Evolutionary conservation across 2,888 invertebrate species (phyloP), one percentile per base, ranked within the genome.

Genomic region (Epirrita christyi): DNA sequence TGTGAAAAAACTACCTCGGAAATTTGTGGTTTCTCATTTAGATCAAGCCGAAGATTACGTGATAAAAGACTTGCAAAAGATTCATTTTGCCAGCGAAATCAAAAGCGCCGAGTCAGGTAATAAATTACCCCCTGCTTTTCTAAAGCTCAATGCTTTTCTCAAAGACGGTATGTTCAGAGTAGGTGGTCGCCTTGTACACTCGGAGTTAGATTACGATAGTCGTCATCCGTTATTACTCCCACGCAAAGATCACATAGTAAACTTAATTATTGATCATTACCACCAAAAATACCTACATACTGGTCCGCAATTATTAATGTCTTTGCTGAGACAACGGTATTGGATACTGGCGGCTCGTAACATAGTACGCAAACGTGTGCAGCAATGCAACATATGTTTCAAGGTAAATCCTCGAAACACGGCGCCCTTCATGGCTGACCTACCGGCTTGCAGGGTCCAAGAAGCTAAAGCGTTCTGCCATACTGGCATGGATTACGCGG

Each of bases 361-460:
- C 6, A 28, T 28, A 28, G 28, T 28, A 28, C 28, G 28, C 4
- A 28, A 28, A 6, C 28, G 28, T 6, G 4, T 28, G 28, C 28
- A 28, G 6, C 6, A 28, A 28, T 28, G 47, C 9, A 51, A 42
- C 11, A 13, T 10, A 9, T 56, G 51, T 47, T 51, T 51, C 11
- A 29, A 32, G 9, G n/a, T 6, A 0, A 38, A 34, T 8, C 52
- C 52, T 10, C 21, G 14, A 11, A n/a, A 37, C 10, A 15, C 11
- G 5, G 9, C 7, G 5, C 53, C 52, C 1, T 13, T 44, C 9
- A 51, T 47, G 56, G 50, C 46, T 11, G 27, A 34, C 21, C 27
- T 41, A 28, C 43, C 28, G 5, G 6, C 27, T 5, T 27, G n/a
- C 15, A 21, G 43, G 2, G 43, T 42, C 6, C 6, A 21, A 3